Evolutionary conservation across 2,888 invertebrate species (phyloP).

Genomic region (Parapristionchus giblindavisi): DNA sequence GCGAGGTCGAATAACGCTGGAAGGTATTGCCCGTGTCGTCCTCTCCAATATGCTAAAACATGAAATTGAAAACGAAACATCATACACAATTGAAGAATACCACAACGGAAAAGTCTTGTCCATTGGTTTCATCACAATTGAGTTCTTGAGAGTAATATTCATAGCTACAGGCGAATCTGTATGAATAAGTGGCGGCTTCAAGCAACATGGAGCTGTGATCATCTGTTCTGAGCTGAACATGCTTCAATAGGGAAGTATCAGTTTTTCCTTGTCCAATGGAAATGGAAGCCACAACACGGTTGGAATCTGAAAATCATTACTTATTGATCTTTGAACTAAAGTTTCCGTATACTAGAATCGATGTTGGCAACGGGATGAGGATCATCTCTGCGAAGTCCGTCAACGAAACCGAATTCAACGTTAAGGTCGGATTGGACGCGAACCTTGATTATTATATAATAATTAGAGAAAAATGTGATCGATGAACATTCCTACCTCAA

Average conservation of each 20-base stretch:
- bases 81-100: neutral
- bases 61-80: neutral
- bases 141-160: constrained; percentile 60
- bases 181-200: constrained; percentile 30
- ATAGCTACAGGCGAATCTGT: constrained; percentile 49
- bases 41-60: constrained; percentile 31
- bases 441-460: constrained; percentile 34
- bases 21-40: constrained; percentile 34
- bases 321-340: neutral
- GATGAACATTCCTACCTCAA: constrained; percentile 2
- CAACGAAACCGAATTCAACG: constrained; percentile 53
- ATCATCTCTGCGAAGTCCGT: constrained; percentile 43
- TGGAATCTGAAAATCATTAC: neutral
- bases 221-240: constrained; percentile 10
- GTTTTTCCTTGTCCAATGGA: constrained; percentile 8
- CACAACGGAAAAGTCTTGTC: constrained; percentile 26
- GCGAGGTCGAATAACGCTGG: constrained; percentile 34
- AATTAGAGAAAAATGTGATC: neutral
- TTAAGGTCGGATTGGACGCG: constrained; percentile 56
- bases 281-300: constrained; percentile 17
- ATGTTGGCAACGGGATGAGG: constrained; percentile 42
- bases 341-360: constrained; percentile 9
- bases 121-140: constrained; percentile 45
- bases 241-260: constrained; percentile 5
- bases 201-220: neutral